phyloP scores from a whole-genome alignment of 2,113 vertebrate species.

The Nothoprocta perdicaria region DNA sequence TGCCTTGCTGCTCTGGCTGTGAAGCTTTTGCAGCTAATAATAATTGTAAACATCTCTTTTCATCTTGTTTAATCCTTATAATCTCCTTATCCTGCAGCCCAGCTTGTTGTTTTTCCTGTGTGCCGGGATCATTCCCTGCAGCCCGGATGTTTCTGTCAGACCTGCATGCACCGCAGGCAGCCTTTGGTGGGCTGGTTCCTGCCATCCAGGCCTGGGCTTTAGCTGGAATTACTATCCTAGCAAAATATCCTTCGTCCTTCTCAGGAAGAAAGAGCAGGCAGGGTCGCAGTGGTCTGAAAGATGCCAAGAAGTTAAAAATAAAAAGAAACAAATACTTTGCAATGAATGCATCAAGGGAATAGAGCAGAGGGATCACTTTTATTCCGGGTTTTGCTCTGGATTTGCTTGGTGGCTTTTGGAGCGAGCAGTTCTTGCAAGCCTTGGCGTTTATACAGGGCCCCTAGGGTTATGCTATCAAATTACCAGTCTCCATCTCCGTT shows the following conservation, averaged over 20 bases:
- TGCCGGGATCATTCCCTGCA: accelerated
- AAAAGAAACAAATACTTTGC: not conserved
- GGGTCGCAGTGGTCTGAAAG: not conserved
- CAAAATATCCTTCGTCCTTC: not conserved
- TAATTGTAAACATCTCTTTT: constrained; percentile 44
- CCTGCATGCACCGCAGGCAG: accelerated
- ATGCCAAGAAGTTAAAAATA: not conserved
- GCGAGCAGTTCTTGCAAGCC: not conserved
- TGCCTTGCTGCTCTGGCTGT: not conserved
- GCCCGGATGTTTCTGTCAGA: not conserved
- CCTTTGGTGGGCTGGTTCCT: not conserved
- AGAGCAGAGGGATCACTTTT: not conserved
- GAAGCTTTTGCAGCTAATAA: constrained; percentile 51
- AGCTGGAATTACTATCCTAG: not conserved
- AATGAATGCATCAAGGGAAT: not conserved
- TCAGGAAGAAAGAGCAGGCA: not conserved
- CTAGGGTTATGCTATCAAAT: not conserved
- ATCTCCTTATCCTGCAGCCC: constrained; percentile 39
- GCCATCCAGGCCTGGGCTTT: accelerated
- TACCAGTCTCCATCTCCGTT: not conserved
- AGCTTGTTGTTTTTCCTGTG: not conserved
- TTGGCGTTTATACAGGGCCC: not conserved
- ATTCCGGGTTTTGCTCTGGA: not conserved
- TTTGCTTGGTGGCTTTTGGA: not conserved
- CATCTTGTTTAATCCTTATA: constrained; percentile 27